A percentile compares a stretch with the other conserved stretches of the same genome.
Evolutionary conservation across 2,113 vertebrate species (phyloP).

Genomic region (Galbula dea): DNA sequence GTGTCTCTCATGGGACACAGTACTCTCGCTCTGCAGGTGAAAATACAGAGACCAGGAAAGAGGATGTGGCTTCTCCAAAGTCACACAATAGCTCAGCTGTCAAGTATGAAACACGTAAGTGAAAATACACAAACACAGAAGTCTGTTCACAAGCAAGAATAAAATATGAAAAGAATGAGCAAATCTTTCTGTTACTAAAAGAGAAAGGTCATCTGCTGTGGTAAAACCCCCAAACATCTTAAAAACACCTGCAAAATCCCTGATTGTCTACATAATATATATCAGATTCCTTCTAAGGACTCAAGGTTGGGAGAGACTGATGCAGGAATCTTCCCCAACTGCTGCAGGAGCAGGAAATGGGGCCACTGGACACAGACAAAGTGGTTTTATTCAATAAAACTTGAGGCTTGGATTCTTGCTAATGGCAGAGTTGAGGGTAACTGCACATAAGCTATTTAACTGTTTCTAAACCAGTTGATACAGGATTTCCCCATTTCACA

Average conservation of each 20-base stretch:
- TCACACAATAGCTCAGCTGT: constrained; percentile 48
- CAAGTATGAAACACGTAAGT: background rate
- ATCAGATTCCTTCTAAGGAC: background rate
- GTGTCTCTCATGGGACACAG: background rate
- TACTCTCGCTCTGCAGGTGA: background rate
- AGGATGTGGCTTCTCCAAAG: constrained; percentile 26
- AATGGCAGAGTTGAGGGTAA: background rate
- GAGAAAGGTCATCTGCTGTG: background rate
- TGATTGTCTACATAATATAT: background rate
- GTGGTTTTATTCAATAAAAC: background rate
- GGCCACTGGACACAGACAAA: background rate
- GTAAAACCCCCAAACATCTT: background rate
- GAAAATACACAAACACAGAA: constrained; percentile 1
- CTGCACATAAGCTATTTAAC: background rate
- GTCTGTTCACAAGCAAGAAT: background rate
- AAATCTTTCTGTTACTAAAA: background rate
- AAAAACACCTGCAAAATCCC: background rate
- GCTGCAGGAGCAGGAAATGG: background rate
- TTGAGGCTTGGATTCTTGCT: background rate
- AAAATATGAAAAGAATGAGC: constrained; percentile 9
- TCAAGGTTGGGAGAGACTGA: background rate
- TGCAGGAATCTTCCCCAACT: background rate
- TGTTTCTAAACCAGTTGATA: background rate
- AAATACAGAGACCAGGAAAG: constrained; percentile 10
- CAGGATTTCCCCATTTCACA: background rate